Evolutionary conservation across 2,888 invertebrate genomes (phyloP), one percentile per base, ranked within the genome.

Genomic region (Epistrophe grossulariae): DNA sequence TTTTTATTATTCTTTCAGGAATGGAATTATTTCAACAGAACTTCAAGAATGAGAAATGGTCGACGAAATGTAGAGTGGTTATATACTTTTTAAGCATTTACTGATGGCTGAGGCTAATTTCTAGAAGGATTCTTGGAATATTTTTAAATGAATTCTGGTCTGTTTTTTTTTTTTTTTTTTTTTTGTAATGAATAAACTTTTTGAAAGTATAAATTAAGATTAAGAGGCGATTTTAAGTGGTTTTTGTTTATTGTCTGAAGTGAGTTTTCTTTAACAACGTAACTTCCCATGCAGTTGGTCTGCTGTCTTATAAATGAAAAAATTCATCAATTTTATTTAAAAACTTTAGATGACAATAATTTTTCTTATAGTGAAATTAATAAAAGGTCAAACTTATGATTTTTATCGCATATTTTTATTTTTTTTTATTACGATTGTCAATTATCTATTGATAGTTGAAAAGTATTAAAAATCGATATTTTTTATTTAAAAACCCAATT

Each of bases 1-100:
- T 60, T 60, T 24, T 10, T 38, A 15, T 72, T 24, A 24, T 24
- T 24, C 57, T 55, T 17, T 2, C 11, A 52, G 19, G 43, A 24
- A 50, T 38, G 17, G 11, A n/a, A 45, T 17, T 17, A 68, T 68
- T 78, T 82, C 59, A 72, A 52, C 66, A 35, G 10, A 50, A 48
- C 43, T 59, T 70, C 24, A 68, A 40, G 35, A 59, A 66, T 45
- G 59, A 79, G 43, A 35, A 43, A 71, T 59, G 17, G 71, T 35
- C 19, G 48, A 76, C 52, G 48, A 55, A 55, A 70, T 40, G 78
- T 52, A 78, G 85, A 82, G 85, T 74, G 85, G 82, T 79, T 85
- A 62, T 77, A 55, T 73, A 57, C 68, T 52, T 52, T 70, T 40
- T 38, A 24, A 64, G 48, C 64, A 76, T 66, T 79, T 24, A 52